Conservation (phyloP, 2,113 vertebrate genomes). For the Chlamydotis undulata region DNA sequence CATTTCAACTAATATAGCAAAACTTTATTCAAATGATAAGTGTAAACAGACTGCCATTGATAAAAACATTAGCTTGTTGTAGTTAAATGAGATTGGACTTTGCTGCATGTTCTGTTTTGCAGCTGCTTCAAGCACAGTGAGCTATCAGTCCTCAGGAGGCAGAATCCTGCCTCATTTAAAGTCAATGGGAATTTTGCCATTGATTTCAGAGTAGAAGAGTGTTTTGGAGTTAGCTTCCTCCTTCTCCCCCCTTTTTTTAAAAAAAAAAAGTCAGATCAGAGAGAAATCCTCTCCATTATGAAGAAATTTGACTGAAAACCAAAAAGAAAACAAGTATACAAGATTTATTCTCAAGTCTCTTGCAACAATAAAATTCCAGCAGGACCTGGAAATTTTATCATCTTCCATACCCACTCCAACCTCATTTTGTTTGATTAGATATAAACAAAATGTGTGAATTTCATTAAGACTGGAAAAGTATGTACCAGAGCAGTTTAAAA, state of each 20-base stretch:
- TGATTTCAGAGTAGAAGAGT: neutral
- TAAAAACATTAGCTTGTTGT: neutral
- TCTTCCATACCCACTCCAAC: neutral
- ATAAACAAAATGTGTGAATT: neutral
- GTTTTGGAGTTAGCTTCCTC: neutral
- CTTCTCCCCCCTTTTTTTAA: too few species aligned
- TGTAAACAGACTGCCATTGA: neutral
- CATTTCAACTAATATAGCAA: neutral
- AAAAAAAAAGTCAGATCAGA: neutral
- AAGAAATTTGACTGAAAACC: neutral
- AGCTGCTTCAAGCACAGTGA: neutral
- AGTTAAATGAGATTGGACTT: neutral
- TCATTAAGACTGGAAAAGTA: neutral
- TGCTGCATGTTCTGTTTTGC: neutral
- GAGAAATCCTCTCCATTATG: neutral
- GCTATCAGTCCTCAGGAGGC: neutral
- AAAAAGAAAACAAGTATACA: neutral
- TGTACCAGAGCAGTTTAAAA: neutral
- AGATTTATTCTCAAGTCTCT: neutral
- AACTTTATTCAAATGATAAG: neutral
- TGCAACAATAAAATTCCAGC: neutral
- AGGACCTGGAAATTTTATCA: neutral
- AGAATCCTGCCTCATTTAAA: neutral
- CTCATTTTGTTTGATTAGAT: neutral
- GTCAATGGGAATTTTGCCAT: neutral